phyloP scores from a whole-genome alignment of 2,113 vertebrate species.

The sheep (Ovis aries) region DNA sequence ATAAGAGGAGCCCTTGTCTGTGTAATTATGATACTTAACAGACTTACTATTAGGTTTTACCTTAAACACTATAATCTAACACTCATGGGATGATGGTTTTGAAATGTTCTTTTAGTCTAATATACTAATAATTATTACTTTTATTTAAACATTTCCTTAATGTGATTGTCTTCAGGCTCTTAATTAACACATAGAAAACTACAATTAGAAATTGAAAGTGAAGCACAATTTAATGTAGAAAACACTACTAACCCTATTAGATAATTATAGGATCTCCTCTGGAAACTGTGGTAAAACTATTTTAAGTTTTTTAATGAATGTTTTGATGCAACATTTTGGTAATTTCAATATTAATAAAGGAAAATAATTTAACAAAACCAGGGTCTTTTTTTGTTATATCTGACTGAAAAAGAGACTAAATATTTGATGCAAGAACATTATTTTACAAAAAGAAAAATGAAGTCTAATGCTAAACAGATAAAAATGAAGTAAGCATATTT shows the following conservation, averaged over 20 bases:
- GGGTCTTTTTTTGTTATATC: not conserved
- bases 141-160: conserved; percentile 47
- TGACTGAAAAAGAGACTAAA: not conserved
- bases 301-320: not conserved
- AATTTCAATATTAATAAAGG: not conserved
- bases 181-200: conserved; percentile 21
- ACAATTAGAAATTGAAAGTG: conserved; percentile 42
- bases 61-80: conserved; percentile 33
- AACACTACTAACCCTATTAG: not conserved
- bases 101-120: conserved; percentile 29
- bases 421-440: not conserved
- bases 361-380: not conserved
- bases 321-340: not conserved
- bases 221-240: conserved; percentile 13
- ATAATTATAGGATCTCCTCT: not conserved
- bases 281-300: not conserved
- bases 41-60: not conserved
- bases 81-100: not conserved
- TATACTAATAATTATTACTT: conserved; percentile 46
- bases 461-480: not conserved
- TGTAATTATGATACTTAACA: not conserved
- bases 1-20: not conserved
- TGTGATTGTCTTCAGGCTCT: conserved; percentile 31
- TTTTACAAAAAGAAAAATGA: not conserved
- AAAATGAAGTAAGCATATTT: not conserved